Base-by-base conservation (phyloP, 2,888 invertebrate species). In the Hydriomena furcata region DNA sequence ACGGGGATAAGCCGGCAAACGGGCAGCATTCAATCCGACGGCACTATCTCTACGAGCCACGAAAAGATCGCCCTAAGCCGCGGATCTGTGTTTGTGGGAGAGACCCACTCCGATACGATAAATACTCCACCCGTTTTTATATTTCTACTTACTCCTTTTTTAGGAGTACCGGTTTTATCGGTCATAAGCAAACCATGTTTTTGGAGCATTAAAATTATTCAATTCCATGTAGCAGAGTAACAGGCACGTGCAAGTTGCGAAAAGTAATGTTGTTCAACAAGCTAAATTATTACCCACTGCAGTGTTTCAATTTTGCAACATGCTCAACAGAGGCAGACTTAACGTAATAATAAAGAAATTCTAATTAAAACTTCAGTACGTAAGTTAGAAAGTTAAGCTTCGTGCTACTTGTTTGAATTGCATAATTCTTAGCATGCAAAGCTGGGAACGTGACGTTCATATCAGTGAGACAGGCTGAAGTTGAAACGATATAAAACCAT, bases 1-100 rank as follows among this genome's bases (percentile, higher is more conserved):
- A 71, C 66, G 65, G 72, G 78, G 82, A 83, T 84, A 81, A 84
- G 78, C 79, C 69, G 62, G 66, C 64, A 76, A 81, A 76, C 73
- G 78, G 80, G 71, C 71, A 77, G 74, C 79, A 79, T 84, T 84
- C 83, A 84, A 84, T 84, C 80, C 78, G 68, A 67, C 68, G 65
- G 46, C 69, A 70, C 79, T 81, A 81, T 82, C 82, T 73, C 64
- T 61, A 68, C 71, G 72, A 78, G 72, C 76, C 78, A 73, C 75
- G 65, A 73, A 76, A 72, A 77, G 72, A 81, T 77, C 73, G 71
- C 65, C 63, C 65, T 75, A 73, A 76, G 70, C 74, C 67, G 60
- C 70, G 70, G 71, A 74, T 75, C 47, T 47, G 25, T 44, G 47
- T 43, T 43, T 34, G 43, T 20, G 47, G 32, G 2, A 5, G 30